Conservation (phyloP, 23 tunicate species). For the Pegea sp. region DNA sequence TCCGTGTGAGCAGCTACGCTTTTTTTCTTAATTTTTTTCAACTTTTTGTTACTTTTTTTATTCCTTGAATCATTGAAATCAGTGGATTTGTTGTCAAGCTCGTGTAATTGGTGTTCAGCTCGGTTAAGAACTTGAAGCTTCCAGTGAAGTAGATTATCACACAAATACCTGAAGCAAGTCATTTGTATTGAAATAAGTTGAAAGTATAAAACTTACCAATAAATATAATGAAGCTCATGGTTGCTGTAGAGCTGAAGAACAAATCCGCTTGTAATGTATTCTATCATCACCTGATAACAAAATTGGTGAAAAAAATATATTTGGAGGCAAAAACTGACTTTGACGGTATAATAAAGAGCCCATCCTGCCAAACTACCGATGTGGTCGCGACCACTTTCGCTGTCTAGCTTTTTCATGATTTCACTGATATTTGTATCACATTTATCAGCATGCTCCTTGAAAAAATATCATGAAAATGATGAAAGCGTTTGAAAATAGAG, state of each 20-base stretch:
- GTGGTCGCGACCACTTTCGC: constrained; percentile 9
- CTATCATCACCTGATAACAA: constrained; percentile 40
- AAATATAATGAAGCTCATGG: constrained; percentile 76
- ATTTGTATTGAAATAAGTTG: not conserved
- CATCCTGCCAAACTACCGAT: constrained; percentile 52
- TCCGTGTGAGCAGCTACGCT: no score
- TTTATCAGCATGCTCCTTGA: constrained; percentile 65
- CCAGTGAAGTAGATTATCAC: constrained; percentile 64
- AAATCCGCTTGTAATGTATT: constrained; percentile 68
- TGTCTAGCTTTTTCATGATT: constrained; percentile 7
- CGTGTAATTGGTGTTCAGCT: constrained; percentile 34
- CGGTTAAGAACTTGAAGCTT: constrained; percentile 40
- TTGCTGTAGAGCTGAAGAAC: constrained; percentile 65
- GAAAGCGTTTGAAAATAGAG: not conserved
- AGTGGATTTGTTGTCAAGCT: no score
- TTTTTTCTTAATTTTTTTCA: constrained; percentile 48
- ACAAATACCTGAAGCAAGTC: constrained; percentile 39
- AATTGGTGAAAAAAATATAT: not conserved
- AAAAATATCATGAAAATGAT: not conserved
- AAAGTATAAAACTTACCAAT: constrained; percentile 31
- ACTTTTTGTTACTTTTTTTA: constrained; percentile 30
- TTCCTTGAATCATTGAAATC: constrained; percentile 2
- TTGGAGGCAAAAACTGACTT: constrained; percentile 6
- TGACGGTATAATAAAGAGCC: constrained; percentile 41
- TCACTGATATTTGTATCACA: constrained; percentile 43